A percentile compares a stretch with the other conserved stretches of the same genome.
phyloP scores from a whole-genome alignment of 2,888 invertebrate species.

The Erebia ligea region DNA sequence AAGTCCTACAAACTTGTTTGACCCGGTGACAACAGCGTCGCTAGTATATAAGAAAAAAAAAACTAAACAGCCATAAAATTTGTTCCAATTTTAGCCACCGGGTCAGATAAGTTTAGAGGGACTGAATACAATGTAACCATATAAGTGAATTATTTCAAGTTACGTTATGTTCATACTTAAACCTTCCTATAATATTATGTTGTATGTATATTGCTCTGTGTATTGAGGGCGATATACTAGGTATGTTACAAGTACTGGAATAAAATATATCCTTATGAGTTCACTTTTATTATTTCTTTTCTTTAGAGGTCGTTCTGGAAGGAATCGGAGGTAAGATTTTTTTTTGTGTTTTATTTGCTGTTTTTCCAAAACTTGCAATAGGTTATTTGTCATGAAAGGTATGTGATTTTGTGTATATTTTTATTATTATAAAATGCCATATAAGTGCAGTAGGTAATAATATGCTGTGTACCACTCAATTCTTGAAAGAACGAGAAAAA shows the following conservation, averaged over 20 bases:
- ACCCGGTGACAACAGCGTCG: too few species aligned
- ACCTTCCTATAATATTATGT: conserved; percentile 8
- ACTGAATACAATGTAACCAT: background rate
- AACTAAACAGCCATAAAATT: too few species aligned
- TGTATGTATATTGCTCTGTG: too few species aligned
- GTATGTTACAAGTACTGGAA: conserved; percentile 20
- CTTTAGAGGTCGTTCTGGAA: background rate
- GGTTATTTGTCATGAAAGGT: background rate
- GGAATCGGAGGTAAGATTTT: conserved; percentile 20
- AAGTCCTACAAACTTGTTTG: too few species aligned
- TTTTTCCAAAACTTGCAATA: background rate
- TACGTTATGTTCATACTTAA: background rate
- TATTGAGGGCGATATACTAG: background rate
- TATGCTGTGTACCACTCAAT: conserved; percentile 27
- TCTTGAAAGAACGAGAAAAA: background rate
- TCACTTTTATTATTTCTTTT: conserved; percentile 13
- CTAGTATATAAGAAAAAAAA: too few species aligned
- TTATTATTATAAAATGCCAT: background rate
- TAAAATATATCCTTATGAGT: conserved; percentile 2
- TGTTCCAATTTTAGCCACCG: too few species aligned
- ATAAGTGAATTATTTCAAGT: conserved; percentile 9
- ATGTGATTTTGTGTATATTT: background rate
- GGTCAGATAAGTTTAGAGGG: too few species aligned
- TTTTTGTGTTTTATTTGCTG: background rate
- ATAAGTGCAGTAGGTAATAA: background rate